Base-by-base conservation (phyloP, 2,797 vertebrate species). In the Peromyscus attwateri region DNA sequence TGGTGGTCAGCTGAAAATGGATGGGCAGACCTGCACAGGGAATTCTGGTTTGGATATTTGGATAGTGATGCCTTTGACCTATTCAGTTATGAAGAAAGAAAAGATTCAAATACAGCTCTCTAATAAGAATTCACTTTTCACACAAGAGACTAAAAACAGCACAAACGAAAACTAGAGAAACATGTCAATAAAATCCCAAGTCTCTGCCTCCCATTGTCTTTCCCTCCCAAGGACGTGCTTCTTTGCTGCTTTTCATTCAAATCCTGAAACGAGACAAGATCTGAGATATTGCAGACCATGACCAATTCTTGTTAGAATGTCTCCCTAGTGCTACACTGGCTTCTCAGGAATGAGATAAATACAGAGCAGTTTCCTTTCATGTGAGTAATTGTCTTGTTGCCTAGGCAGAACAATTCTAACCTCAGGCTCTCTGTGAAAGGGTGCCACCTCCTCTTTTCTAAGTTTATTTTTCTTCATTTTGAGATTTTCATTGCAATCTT, bases 341-440 rank as follows among this genome's bases (percentile, higher is more conserved):
- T 98, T 94, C 94, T 93, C 80, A 94, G 77, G 94, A 97, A 96
- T 97, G 76, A 87, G 82, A 89, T 96, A 97, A 96, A 95, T 89
- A 92, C 43, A 64, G 95, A 94, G 25, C 87, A 71, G 25, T 88
- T 97, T 95, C 77, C 80, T 97, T 97, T 97, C 96, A 82, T 97
- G 82, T 12, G 17, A 57, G 85, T 91, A 97, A 96, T 93, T 88
- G 87, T 87, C 81, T 96, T 96, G 94, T 95, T 97, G 96, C 97
- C 96, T 96, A 95, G 94, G 90, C 93, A 94, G 82, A 80, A 79
- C 95, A 96, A 55, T 90, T 90, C 81, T 96, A 95, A 92, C 87
- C 70, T 89, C 71, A 8, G 66, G 84, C 91, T 95, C n/a, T 96
- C 87, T 81, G 79, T 62, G 73, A 96, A 95, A 93, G 71, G 9